These are phyloP conservation scores for Biston betularia DNA, from an alignment of 2,888 invertebrate species.

Conservation along the genomic window DNA sequence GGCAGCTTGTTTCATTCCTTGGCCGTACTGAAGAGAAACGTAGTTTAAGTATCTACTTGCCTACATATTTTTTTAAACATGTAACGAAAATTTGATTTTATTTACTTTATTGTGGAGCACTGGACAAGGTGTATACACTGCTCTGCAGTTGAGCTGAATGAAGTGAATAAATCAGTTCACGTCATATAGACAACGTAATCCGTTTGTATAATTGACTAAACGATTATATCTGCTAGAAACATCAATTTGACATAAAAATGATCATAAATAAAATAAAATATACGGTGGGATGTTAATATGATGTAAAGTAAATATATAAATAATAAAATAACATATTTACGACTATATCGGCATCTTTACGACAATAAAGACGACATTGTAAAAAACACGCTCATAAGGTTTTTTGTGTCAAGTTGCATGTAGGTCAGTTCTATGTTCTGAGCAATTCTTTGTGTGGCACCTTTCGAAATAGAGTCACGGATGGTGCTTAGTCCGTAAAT, in stretches of 20 bases:
- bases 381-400: conserved; percentile 23
- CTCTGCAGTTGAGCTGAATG: too few relatives aligned
- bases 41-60: too few relatives aligned
- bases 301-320: conserved; percentile 14
- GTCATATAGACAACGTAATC: too few relatives aligned
- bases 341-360: conserved; percentile 17
- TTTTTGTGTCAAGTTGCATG: conserved; percentile 31
- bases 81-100: too few relatives aligned
- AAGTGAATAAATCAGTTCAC: too few relatives aligned
- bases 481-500: conserved; percentile 36
- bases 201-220: too few relatives aligned
- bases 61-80: too few relatives aligned
- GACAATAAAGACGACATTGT: conserved; percentile 27
- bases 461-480: conserved; percentile 39
- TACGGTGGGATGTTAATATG: conserved; percentile 13
- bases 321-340: conserved; percentile 10
- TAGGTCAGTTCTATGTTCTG: conserved; percentile 31
- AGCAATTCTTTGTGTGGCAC: conserved; percentile 4
- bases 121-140: too few relatives aligned
- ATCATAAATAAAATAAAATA: conserved; percentile 11
- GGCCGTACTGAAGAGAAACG: too few relatives aligned
- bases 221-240: background rate
- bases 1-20: too few relatives aligned
- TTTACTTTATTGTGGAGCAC: too few relatives aligned
- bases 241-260: conserved; percentile 2